phyloP scores from a whole-genome alignment of 2,797 vertebrate genomes.

The Martes flavigula region DNA sequence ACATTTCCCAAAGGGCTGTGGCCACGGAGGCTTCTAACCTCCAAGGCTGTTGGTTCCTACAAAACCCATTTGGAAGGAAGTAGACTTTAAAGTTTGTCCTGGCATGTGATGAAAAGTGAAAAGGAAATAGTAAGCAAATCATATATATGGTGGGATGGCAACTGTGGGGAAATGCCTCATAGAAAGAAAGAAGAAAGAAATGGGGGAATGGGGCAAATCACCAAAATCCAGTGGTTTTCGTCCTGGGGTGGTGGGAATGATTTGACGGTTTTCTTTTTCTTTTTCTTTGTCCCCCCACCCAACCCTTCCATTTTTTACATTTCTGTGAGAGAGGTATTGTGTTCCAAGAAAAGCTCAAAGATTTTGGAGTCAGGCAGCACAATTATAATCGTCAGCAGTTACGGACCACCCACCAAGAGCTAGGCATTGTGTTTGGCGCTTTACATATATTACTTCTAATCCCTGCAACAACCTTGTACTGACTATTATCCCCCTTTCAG shows the following conservation, averaged over 20 bases:
- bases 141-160: background rate
- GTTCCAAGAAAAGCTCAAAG: constrained; percentile 37
- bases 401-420: constrained; percentile 53
- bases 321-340: background rate
- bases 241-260: background rate
- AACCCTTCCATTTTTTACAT: background rate
- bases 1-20: background rate
- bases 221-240: background rate
- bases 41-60: background rate
- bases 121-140: background rate
- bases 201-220: background rate
- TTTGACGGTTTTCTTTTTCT: background rate
- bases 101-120: background rate
- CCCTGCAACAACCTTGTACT: background rate
- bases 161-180: background rate
- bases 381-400: background rate
- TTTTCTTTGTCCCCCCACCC: background rate
- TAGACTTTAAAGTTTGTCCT: background rate
- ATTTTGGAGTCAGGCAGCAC: constrained; percentile 14
- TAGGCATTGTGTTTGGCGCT: background rate
- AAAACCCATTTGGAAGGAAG: background rate
- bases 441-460: constrained; percentile 45
- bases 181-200: background rate
- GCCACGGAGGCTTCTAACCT: background rate
- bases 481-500: background rate